Conservation (phyloP, 2,113 vertebrate species). For the Brachyhypopomus occidentalis region DNA sequence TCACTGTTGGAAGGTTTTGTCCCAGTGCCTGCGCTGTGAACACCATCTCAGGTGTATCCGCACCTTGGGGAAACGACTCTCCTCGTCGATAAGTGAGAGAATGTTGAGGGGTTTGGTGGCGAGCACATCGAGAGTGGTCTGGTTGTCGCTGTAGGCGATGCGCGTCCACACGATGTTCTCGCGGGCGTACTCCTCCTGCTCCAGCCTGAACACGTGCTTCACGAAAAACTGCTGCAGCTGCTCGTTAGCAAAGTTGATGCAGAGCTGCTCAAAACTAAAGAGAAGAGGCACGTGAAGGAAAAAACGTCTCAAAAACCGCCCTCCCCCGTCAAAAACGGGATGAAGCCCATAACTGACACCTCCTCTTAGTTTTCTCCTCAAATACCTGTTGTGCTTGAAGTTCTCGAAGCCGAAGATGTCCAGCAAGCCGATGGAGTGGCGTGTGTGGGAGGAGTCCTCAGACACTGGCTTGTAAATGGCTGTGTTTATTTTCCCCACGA, state of each 20-base stretch:
- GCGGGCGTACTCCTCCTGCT: conserved; percentile 87
- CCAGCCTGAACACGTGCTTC: conserved; percentile 87
- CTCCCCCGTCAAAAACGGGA: background rate
- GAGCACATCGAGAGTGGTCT: conserved; percentile 80
- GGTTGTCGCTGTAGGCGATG: conserved; percentile 88
- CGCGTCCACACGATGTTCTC: conserved; percentile 86
- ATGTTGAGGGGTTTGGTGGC: conserved; percentile 87
- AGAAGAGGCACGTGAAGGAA: background rate
- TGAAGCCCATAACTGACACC: background rate
- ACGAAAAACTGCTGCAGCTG: conserved; percentile 98
- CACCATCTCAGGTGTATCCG: background rate
- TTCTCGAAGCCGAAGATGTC: conserved; percentile 99
- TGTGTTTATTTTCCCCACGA: conserved; percentile 90
- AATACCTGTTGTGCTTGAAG: conserved; percentile 92
- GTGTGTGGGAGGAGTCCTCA: conserved; percentile 66
- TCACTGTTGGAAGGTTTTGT: background rate
- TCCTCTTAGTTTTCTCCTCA: background rate
- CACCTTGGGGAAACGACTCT: conserved; percentile 95
- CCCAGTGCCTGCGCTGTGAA: background rate
- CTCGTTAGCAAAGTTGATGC: conserved; percentile 97
- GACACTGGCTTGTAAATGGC: conserved; percentile 78
- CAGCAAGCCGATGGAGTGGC: conserved; percentile 85
- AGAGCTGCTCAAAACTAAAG: conserved; percentile 94
- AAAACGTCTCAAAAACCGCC: background rate
- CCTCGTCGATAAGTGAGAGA: conserved; percentile 92